Base-by-base conservation (phyloP, 2,888 invertebrate species). In the Tachina fera region DNA sequence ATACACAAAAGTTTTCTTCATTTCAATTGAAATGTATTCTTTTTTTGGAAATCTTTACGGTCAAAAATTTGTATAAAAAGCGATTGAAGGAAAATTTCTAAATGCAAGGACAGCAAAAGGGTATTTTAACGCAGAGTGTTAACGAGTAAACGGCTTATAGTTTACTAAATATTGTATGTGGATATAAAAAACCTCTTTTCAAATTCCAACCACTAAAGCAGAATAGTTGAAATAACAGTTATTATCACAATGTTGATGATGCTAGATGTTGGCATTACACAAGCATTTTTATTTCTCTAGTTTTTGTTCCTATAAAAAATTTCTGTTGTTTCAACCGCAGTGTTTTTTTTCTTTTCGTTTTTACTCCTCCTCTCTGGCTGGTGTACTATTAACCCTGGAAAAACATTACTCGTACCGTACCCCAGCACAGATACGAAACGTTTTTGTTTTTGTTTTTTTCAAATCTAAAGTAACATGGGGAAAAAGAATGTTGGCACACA, bases 221-320 rank as follows among this genome's bases (percentile, higher is more conserved):
- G 56, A 31, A 47, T 72, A 72, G 60, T 61, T 45, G 56, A 53
- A 75, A 80, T 60, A 80, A 67, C 74, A 67, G 74, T 80, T 80
- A 60, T 75, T 70, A 82, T 75, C 60, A 75, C 60, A 71, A 76
- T 65, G 65, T 65, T 77, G 65, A 71, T 71, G 58, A 71, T 65
- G 43, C 60, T 77, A 67, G 63, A 71, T 67, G 60, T 45, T 65
- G 77, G 65, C 76, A 80, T 74, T 72, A 71, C 9, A 16, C 14
- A 22, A 67, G 14, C 13, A 13, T 14, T 47, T 79, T 63, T 61
- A 53, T 14, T 16, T n/a, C 58, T 11, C 8, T 63, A 41, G 10
- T 60, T 49, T 79, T 67, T 74, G 9, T 43, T 77, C 65, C 39
- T 31, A 39, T 51, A 43, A 51, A 56, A 72, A 60, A 19, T 67